Evolutionary conservation across 2,888 invertebrate genomes (phyloP), one percentile per base, ranked within the genome.

Genomic region (Rosalia funebris): DNA sequence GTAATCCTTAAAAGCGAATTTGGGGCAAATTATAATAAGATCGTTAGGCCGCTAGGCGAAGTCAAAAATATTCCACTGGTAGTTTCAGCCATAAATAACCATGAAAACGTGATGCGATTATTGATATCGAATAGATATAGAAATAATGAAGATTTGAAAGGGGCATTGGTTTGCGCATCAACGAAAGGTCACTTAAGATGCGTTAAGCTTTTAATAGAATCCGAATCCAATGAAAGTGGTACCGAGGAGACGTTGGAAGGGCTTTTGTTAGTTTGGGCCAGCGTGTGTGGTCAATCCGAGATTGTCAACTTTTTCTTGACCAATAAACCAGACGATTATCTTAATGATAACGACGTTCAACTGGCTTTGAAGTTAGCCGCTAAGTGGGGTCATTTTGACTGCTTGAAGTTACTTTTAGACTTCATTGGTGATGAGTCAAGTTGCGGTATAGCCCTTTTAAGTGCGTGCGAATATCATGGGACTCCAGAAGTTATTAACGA

Each of bases 321-420:
- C 10, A 32, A 17, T 12, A 53, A 42, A 17, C n/a, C 53, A 5
- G n/a, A 42, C 1, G 32, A 42, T 3, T 53, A 44, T 9, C 19
- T 44, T 11, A 7, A 44, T 3, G 36, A 44, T 12, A 36, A 37
- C 9, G 50, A 50, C 9, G 11, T 57, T 1, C 50, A 50, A 1
- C 12, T 57, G 10, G 57, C 57, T 14, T 25, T 57, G 3, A 42
- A 44, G 2, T 50, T 42, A 50, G 57, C 57, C n/a, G 48, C 50
- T 1, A 25, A 44, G 10, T 44, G 57, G 1, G 57, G 50, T 2
- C 20, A 50, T 17, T 20, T 42, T 25, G 48, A 50, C 10, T 42
- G 32, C 10, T 31, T 57, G 2, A 44, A 44, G 34, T 1, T 44
- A 16, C 44, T 57, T 7, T 36, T 57, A n/a, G 19, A 57, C 12